Evolutionary conservation across 2,888 invertebrate genomes (phyloP).

Genomic region (Drosophila cyrtoloma): DNA sequence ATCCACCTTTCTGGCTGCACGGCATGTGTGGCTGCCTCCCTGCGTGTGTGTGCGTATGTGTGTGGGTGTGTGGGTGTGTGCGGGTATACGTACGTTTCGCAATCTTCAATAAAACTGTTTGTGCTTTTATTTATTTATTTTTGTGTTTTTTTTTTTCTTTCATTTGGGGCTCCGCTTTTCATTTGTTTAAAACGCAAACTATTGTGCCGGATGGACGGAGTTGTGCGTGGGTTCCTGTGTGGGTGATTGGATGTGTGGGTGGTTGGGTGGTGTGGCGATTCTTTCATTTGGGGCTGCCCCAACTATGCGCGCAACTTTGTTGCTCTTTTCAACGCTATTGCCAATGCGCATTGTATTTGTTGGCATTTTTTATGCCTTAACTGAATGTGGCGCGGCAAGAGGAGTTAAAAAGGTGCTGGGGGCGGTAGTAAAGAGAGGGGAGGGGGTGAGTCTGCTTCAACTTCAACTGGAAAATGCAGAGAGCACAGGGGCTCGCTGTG

Average conservation of each 20-base stretch:
- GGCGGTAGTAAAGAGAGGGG: background rate
- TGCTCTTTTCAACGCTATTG: constrained; percentile 77
- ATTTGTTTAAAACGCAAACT: constrained; percentile 81
- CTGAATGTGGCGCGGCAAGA: constrained; percentile 21
- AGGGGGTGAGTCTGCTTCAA: constrained; percentile 10
- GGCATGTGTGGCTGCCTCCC: constrained; percentile 29
- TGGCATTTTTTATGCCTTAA: constrained; percentile 67
- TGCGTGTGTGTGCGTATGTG: background rate
- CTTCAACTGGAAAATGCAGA: constrained; percentile 39
- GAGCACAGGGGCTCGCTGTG: constrained; percentile 8
- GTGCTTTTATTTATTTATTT: constrained; percentile 47
- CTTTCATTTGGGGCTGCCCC: background rate
- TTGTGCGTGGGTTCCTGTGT: background rate
- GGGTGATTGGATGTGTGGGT: background rate
- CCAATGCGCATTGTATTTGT: constrained; percentile 76
- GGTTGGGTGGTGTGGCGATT: background rate
- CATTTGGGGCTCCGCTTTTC: constrained; percentile 68
- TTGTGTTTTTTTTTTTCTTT: constrained; percentile 34
- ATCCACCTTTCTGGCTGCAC: constrained; percentile 69
- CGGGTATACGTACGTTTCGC: constrained; percentile 51
- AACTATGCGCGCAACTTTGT: constrained; percentile 65
- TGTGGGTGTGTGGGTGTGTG: constrained; percentile 2
- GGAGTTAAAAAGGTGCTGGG: background rate
- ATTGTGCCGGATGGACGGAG: constrained; percentile 54
- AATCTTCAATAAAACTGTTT: constrained; percentile 81